A percentile compares a stretch with the other conserved stretches of the same genome.
phyloP scores from a whole-genome alignment of 2,797 vertebrate genomes.

The Propithecus perrieri region DNA sequence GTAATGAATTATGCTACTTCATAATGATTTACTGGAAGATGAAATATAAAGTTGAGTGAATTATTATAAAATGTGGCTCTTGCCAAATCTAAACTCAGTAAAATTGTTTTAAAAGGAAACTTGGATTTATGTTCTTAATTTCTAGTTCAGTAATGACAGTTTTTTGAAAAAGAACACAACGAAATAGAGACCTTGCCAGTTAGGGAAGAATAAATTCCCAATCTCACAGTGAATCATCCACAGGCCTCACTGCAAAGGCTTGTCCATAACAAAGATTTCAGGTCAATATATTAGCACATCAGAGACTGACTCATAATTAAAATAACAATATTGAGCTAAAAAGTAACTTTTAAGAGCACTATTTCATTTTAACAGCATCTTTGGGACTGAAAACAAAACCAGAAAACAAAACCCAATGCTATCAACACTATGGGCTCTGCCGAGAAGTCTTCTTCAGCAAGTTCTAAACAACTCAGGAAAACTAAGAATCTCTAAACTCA shows the following conservation, averaged over 20 bases:
- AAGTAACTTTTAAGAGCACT: not conserved
- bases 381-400: not conserved
- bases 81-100: constrained; percentile 22
- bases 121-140: constrained; percentile 53
- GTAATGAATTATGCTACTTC: not conserved
- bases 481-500: not conserved
- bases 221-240: not conserved
- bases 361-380: constrained; percentile 4
- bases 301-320: not conserved
- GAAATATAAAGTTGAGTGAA: not conserved
- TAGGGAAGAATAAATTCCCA: not conserved
- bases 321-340: not conserved
- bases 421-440: not conserved
- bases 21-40: not conserved
- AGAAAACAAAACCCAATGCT: not conserved
- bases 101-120: constrained; percentile 33
- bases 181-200: constrained; percentile 27
- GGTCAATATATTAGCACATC: not conserved
- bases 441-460: not conserved
- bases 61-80: constrained; percentile 37
- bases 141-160: constrained; percentile 6
- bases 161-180: not conserved
- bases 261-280: not conserved
- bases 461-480: not conserved
- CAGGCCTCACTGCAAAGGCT: not conserved